Evolutionary conservation across 1,140 invertebrate species (phyloP).

Genomic region (fruit fly (Drosophila melanogaster)): Release_6_plus_ISO1_MT NC_004354.4:9426001-9426500

Average conservation of each 20-base stretch:
- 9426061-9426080: constrained; percentile 25
- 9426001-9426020: constrained; percentile 3
- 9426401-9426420: neutral
- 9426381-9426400: neutral
- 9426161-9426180: neutral
- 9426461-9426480: constrained; percentile 1
- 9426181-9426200: too few species aligned
- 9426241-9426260: too few species aligned
- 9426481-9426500: constrained; percentile 1
- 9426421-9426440: neutral
- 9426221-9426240: too few species aligned
- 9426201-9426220: too few species aligned
- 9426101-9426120: constrained; percentile 42
- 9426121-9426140: constrained; percentile 33
- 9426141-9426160: neutral
- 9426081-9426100: constrained; percentile 59
- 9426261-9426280: neutral
- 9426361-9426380: constrained; percentile 1
- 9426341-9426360: too few species aligned
- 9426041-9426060: neutral
- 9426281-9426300: neutral
- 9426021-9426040: constrained; percentile 8
- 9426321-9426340: too few species aligned
- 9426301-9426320: neutral
- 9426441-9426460: neutral